Base-by-base conservation (phyloP, 1,140 invertebrate genomes). In the Drosophila santomea region DNA sequence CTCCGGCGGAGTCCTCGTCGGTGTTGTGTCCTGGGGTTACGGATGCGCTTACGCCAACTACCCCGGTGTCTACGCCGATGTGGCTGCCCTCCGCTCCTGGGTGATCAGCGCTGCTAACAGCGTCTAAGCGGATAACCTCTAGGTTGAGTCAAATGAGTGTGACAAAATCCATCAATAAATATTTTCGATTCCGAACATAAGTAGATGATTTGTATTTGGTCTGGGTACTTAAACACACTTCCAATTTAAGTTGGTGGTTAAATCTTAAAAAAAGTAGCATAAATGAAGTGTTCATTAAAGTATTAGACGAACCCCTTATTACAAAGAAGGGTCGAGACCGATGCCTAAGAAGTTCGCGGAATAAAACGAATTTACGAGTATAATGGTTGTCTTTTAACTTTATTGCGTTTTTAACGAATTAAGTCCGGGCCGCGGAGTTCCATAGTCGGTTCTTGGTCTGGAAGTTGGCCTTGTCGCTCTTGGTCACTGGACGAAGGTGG, bases 11-110 rank as follows among this genome's bases (percentile, higher is more conserved):
- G 47, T 45, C 0, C 69, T 93, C 15, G 83, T 91, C 32, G 95
- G 95, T 60, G 90, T 96, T 35, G 93, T 95, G 0, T 95, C 95
- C 25, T 95, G 95, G 93, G 95, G 95, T 20, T 85, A 93, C 55
- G 93, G 94, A 1, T 96, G 95, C 72, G 95, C 93, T 0, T 61
- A 90, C 10, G 60, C 93, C 1, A 91, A 92, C 7, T 93, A 92
- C 64, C 95, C 95, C 3, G 95, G 95, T 12, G 94, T 95, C 10
- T 95, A 95, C 80, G 93, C 94, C 10, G 80, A 93, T 43, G 93
- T 95, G 7, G 69, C 76, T 60, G 60, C 0, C 1, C 67, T 91
- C 54, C 76, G 79, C 41, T 12, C 8, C 48, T 91, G 90, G 84
- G 82, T 91, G 56, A 2, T 51, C 25, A 69, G 17, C 57, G 20